These are phyloP conservation scores for Odobenus rosmarus DNA, from an alignment of 2,113 vertebrate genomes.

Conservation along the genomic window DNA sequence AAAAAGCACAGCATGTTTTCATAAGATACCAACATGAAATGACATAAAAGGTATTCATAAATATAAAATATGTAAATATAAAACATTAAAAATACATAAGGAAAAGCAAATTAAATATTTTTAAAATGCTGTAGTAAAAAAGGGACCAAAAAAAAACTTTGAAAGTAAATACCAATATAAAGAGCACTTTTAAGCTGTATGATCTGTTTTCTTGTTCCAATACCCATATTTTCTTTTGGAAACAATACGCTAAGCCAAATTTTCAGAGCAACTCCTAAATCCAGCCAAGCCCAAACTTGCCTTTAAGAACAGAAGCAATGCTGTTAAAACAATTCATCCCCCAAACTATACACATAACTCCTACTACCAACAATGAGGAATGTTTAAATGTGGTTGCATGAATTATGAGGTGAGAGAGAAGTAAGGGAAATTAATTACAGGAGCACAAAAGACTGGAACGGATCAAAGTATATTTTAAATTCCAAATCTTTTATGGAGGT, in stretches of 20 bases:
- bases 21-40: neutral
- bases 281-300: slow-evolving; percentile 52
- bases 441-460: slow-evolving; percentile 36
- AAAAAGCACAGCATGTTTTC: neutral
- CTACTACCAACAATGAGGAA: neutral
- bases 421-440: slow-evolving; percentile 63
- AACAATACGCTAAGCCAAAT: slow-evolving; percentile 20
- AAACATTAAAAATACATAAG: neutral
- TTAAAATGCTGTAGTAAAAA: neutral
- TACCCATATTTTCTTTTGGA: slow-evolving; percentile 18
- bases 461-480: slow-evolving; percentile 54
- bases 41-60: neutral
- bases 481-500: neutral
- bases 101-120: neutral
- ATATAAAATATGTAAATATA: neutral
- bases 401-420: slow-evolving; percentile 48
- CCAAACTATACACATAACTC: slow-evolving; percentile 28
- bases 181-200: neutral
- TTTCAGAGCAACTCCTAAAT: slow-evolving; percentile 45
- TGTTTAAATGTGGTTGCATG: neutral
- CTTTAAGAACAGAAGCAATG: slow-evolving; percentile 38
- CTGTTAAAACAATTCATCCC: slow-evolving; percentile 53
- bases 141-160: neutral
- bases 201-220: slow-evolving; percentile 26
- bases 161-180: slow-evolving; percentile 12